A percentile compares a stretch with the other conserved stretches of the same genome.
These are phyloP conservation scores for Rhincodon typus DNA, from an alignment of 2,797 vertebrate genomes.

Conservation along the genomic window DNA sequence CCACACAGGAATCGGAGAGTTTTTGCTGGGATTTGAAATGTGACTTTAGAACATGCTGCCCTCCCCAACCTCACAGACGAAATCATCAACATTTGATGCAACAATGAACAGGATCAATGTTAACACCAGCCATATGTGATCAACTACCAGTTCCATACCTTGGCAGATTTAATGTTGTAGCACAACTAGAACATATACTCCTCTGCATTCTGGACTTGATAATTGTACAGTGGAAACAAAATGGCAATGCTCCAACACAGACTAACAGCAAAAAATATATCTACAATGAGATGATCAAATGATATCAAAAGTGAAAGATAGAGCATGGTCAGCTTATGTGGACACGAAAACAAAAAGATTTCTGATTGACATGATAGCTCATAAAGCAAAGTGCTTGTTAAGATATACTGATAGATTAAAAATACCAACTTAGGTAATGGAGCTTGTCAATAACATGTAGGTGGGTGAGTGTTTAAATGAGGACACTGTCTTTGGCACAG, in stretches of 20 bases:
- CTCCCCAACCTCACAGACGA: too few relatives aligned
- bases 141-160: not conserved
- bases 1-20: not conserved
- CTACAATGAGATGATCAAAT: not conserved
- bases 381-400: not conserved
- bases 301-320: not conserved
- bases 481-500: not conserved
- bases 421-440: not conserved
- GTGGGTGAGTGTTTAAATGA: not conserved
- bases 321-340: not conserved
- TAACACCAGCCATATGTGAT: not conserved
- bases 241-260: not conserved
- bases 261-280: not conserved
- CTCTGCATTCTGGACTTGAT: not conserved
- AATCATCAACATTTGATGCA: too few relatives aligned
- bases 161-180: not conserved
- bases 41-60: not conserved
- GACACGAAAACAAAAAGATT: not conserved
- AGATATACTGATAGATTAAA: not conserved
- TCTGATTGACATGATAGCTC: not conserved
- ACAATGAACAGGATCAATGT: not conserved
- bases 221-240: not conserved
- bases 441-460: not conserved
- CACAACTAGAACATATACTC: not conserved
- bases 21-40: not conserved